Base-by-base conservation (phyloP, 2,888 invertebrate genomes). In the Lucinisca nassula region DNA sequence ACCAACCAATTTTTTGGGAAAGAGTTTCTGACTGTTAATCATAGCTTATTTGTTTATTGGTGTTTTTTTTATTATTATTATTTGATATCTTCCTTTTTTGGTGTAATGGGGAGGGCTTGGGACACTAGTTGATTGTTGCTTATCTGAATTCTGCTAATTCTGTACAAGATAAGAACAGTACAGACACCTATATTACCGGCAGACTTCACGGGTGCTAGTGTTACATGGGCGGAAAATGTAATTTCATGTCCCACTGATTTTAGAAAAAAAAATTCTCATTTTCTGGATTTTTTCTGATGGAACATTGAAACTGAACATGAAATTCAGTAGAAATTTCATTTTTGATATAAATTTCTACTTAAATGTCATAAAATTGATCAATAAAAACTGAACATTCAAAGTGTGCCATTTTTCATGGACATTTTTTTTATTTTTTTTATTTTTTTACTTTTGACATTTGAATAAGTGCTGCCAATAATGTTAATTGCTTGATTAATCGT, bases 381-480 rank as follows among this genome's bases (percentile, higher is more conserved):
- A 35, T n/a, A n/a, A n/a, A n/a, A n/a, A n/a, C n/a, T n/a, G n/a
- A n/a, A n/a, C n/a, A n/a, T n/a, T 14, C 24, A 73, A 73, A 73
- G 4, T 73, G 73, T 14, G 21, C 38, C 73, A 37, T 24, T 12
- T 73, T 35, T 73, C 73, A 73, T 73, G 2, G 40, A 73, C 73
- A 24, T 37, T 35, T 73, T 73, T 73, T 73, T 73, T n/a, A n/a
- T n/a, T n/a, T n/a, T n/a, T n/a, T n/a, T n/a, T n/a, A n/a, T n/a
- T n/a, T n/a, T 73, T 73, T 73, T 12, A 2, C 73, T 37, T 73
- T 73, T n/a, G 37, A 73, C 73, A 73, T 73, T 73, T 73, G 30
- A 73, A 73, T n/a, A 73, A 73, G 73, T 73, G 73, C 73, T 37
- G 38, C 32, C 37, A 73, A 37, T 4, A 73, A 8, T n/a, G n/a